Evolutionary conservation across 2,888 invertebrate species (phyloP).

Genomic region (Eurytoma californica): DNA sequence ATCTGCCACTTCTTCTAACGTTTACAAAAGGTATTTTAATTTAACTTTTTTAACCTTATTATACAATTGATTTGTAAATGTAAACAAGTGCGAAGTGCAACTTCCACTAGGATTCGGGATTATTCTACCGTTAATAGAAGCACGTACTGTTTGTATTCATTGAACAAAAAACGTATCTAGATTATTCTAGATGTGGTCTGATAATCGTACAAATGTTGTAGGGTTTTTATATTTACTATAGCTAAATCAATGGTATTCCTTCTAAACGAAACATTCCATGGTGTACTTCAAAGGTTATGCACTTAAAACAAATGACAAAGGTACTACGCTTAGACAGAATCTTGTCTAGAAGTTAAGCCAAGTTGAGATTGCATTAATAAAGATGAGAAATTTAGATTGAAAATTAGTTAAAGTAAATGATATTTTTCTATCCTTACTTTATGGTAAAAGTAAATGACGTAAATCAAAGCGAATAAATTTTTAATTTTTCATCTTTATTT

Average conservation of each 20-base stretch:
- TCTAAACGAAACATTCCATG: neutral
- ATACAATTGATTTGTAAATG: neutral
- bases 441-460: neutral
- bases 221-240: too few species aligned
- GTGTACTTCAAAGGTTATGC: neutral
- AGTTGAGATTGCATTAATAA: slow-evolving; percentile 20
- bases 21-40: neutral
- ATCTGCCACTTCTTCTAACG: too few species aligned
- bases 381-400: slow-evolving; percentile 15
- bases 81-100: neutral
- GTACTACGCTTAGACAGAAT: slow-evolving; percentile 6
- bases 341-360: neutral
- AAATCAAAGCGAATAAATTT: neutral
- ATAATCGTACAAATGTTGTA: too few species aligned
- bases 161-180: neutral
- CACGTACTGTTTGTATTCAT: neutral
- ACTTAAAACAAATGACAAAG: neutral
- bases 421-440: slow-evolving; percentile 9
- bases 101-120: slow-evolving; percentile 20
- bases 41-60: neutral
- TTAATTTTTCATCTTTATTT: slow-evolving; percentile 1
- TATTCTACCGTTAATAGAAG: neutral
- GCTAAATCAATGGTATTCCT: neutral
- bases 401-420: slow-evolving; percentile 4
- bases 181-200: too few species aligned